Percentiles rank a stretch among this genome's conserved stretches.
phyloP scores from a whole-genome alignment of 2,113 vertebrate species.

The Hemibagrus wyckioides region DNA sequence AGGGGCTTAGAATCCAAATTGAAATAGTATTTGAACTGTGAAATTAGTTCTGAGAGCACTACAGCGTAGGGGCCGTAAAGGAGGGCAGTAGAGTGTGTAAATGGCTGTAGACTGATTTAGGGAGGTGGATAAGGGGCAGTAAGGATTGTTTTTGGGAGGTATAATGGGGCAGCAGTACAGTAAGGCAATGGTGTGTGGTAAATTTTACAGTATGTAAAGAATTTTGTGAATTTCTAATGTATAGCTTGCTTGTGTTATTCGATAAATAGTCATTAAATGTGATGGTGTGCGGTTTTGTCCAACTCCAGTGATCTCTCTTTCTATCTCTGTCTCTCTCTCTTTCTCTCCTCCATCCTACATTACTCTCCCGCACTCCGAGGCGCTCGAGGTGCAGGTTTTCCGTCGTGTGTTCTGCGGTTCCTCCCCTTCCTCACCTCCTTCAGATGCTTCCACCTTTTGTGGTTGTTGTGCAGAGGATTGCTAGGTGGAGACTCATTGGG shows the following conservation, averaged over 20 bases:
- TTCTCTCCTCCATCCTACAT: slow-evolving; percentile 15
- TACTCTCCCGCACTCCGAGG: slow-evolving; percentile 86
- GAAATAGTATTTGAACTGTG: not conserved
- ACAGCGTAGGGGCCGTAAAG: not conserved
- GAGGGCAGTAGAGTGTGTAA: not conserved
- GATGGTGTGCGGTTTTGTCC: slow-evolving; percentile 58
- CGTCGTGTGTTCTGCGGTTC: slow-evolving; percentile 83
- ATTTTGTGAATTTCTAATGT: slow-evolving; percentile 3
- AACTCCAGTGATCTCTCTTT: slow-evolving; percentile 57
- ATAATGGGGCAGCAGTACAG: not conserved
- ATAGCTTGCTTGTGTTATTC: slow-evolving; percentile 24
- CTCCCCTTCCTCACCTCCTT: slow-evolving; percentile 81
- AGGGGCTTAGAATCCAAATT: not conserved
- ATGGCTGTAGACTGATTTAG: not conserved
- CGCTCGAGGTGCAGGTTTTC: slow-evolving; percentile 77
- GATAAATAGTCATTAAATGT: slow-evolving; percentile 73
- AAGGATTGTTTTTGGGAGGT: not conserved
- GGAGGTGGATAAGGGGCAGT: not conserved
- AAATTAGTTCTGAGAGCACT: not conserved
- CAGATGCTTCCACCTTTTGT: slow-evolving; percentile 79
- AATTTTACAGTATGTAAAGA: slow-evolving; percentile 12
- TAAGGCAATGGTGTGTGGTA: slow-evolving; percentile 8
- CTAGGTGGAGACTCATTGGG: slow-evolving; percentile 54
- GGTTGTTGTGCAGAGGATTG: slow-evolving; percentile 53
- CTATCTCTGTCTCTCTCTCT: slow-evolving; percentile 30